These are phyloP conservation scores for Drosophila tanythrix DNA, from an alignment of 2,888 invertebrate genomes.

Conservation along the genomic window DNA sequence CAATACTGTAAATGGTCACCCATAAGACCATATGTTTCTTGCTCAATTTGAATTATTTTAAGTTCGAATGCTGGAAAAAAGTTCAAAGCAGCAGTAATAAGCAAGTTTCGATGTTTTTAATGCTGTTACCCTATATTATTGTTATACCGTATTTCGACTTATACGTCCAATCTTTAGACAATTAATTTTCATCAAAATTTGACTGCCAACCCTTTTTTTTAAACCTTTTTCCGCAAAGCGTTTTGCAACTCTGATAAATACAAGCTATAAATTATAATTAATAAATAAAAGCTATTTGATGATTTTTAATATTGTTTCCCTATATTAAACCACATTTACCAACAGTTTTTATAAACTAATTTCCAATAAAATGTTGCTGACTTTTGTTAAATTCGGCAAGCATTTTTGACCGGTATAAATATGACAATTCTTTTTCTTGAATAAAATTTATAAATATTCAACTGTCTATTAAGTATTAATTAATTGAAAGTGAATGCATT, in stretches of 20 bases:
- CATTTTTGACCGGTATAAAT: background rate
- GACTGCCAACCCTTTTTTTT: background rate
- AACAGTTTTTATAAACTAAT: no score
- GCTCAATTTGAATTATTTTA: background rate
- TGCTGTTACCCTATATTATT: background rate
- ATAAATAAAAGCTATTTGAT: no score
- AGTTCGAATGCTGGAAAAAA: background rate
- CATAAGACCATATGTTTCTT: constrained; percentile 12
- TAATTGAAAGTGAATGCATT: background rate
- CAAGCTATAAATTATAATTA: background rate
- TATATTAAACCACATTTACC: no score
- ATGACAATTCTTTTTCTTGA: background rate
- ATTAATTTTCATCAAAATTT: background rate
- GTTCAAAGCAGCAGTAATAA: background rate
- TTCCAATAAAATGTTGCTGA: no score
- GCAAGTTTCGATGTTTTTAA: background rate
- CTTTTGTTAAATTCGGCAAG: background rate
- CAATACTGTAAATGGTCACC: constrained; percentile 18
- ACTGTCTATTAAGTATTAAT: background rate
- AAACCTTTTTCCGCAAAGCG: background rate
- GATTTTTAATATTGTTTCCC: no score
- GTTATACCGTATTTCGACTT: background rate
- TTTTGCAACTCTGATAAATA: background rate
- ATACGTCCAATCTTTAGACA: background rate
- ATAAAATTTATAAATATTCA: background rate